Conservation (phyloP, 2,888 invertebrate genomes). For the Eubasilissa splendida region DNA sequence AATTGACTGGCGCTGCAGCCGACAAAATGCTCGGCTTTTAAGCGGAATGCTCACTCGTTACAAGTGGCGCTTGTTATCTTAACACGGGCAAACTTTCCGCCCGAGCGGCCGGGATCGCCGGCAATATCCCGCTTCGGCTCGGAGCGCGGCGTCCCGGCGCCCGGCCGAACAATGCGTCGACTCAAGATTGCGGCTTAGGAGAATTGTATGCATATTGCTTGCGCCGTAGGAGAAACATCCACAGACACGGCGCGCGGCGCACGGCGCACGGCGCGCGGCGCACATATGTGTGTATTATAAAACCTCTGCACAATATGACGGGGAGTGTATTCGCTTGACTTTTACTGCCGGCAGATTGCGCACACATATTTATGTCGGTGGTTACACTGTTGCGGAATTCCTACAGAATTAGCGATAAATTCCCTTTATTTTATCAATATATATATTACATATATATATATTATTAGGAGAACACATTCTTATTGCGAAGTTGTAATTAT, state of each 20-base stretch:
- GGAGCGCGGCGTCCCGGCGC: background rate
- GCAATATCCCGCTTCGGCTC: background rate
- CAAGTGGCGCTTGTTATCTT: too few species aligned
- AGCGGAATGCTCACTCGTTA: background rate
- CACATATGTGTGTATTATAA: background rate
- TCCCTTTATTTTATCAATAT: too few species aligned
- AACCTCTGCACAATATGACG: too few species aligned
- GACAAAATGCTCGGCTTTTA: background rate
- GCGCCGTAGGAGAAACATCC: constrained; percentile 1
- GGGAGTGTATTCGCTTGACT: too few species aligned
- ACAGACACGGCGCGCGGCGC: background rate
- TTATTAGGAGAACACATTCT: too few species aligned
- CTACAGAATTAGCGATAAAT: too few species aligned
- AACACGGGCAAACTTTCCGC: background rate
- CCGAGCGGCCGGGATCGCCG: background rate
- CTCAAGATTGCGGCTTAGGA: constrained; percentile 45
- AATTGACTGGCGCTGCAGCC: too few species aligned
- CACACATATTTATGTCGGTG: too few species aligned
- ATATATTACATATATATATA: too few species aligned
- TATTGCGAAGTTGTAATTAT: too few species aligned
- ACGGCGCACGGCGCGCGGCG: background rate
- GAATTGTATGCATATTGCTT: constrained; percentile 46
- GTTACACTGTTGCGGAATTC: too few species aligned
- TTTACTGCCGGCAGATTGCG: too few species aligned
- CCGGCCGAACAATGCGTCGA: constrained; percentile 45